Conservation (phyloP, 2,113 vertebrate species). For the Tragelaphus strepsiceros region DNA sequence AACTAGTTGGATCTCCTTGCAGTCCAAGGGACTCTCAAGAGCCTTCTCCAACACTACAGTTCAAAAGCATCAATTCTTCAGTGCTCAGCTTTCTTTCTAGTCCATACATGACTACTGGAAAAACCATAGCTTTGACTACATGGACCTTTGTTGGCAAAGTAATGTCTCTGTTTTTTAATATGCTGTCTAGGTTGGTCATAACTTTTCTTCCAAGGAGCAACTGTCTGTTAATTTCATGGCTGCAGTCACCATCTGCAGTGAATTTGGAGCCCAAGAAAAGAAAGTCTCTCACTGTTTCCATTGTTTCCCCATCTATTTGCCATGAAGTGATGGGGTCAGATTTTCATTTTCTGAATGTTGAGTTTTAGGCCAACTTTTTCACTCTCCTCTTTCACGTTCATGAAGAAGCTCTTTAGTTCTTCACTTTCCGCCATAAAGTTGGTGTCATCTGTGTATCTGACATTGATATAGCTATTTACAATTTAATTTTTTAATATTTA, state of each 20-base stretch:
- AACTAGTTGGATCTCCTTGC: background rate
- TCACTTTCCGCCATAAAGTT: background rate
- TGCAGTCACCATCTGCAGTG: background rate
- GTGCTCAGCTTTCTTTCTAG: background rate
- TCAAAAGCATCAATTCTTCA: background rate
- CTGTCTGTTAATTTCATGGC: background rate
- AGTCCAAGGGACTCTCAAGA: background rate
- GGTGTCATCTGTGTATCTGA: background rate
- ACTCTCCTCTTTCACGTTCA: background rate
- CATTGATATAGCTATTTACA: background rate
- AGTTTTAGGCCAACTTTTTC: background rate
- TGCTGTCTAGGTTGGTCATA: background rate
- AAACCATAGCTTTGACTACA: background rate
- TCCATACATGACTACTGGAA: background rate
- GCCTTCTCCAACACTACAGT: background rate
- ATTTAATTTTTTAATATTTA: background rate
- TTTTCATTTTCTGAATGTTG: background rate
- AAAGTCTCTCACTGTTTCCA: background rate
- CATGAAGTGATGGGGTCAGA: background rate
- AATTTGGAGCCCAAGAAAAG: background rate
- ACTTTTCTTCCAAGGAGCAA: background rate
- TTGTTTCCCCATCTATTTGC: background rate
- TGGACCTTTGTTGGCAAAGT: background rate
- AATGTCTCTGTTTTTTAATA: background rate
- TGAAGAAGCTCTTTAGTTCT: background rate